These are phyloP conservation scores for Cololabis saira DNA, from an alignment of 2,113 vertebrate genomes.

Conservation along the genomic window DNA sequence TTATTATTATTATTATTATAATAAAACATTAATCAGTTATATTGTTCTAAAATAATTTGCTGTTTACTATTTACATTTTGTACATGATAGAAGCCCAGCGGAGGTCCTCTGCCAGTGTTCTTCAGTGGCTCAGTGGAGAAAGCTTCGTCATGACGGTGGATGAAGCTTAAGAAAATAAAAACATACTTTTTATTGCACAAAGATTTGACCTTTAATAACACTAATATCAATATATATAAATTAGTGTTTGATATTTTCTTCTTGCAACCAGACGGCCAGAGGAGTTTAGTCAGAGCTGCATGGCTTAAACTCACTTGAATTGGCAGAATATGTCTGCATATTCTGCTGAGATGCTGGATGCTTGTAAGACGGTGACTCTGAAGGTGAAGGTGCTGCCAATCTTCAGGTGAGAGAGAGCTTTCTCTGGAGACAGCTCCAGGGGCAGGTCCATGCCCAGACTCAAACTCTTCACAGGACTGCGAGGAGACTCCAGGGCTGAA, in stretches of 20 bases:
- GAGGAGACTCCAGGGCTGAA: constrained; percentile 78
- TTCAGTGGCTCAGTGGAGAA: constrained; percentile 98
- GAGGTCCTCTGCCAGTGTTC: constrained; percentile 96
- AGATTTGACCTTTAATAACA: too few species aligned
- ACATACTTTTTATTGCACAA: background rate
- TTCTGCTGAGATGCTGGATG: constrained; percentile 97
- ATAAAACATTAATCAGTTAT: background rate
- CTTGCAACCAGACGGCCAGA: too few species aligned
- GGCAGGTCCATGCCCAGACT: constrained; percentile 78
- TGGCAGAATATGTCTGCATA: constrained; percentile 99
- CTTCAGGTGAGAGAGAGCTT: constrained; percentile 87
- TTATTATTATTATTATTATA: background rate
- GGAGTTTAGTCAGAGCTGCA: too few species aligned
- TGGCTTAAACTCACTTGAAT: constrained; percentile 88
- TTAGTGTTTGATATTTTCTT: background rate
- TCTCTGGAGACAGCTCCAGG: constrained; percentile 82
- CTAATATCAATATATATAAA: too few species aligned
- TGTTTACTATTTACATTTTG: constrained; percentile 87
- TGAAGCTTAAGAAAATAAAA: constrained; percentile 83
- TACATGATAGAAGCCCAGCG: constrained; percentile 96
- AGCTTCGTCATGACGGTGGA: constrained; percentile 96
- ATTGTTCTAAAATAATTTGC: background rate
- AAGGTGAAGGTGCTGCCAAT: constrained; percentile 96
- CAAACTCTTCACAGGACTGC: constrained; percentile 71
- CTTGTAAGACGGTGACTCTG: constrained; percentile 96